Percentiles rank a stretch among this genome's conserved stretches.
These are phyloP conservation scores for Eueremaeus valkanovi DNA, from an alignment of 2,888 invertebrate species.

Conservation along the genomic window DNA sequence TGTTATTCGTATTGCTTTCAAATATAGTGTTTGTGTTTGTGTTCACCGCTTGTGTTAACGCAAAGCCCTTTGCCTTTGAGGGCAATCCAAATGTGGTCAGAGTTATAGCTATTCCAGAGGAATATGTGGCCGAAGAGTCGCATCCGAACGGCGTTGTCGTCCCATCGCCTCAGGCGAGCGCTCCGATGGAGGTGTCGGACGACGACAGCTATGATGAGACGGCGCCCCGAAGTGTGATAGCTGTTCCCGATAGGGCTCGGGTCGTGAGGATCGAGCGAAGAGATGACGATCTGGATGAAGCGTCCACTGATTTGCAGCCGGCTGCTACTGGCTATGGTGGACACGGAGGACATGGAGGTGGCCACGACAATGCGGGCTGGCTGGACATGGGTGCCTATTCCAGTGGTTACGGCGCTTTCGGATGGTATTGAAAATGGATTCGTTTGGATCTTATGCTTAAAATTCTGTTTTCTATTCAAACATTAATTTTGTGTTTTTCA, in stretches of 20 bases:
- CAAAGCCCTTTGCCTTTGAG: not conserved
- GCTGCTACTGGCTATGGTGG: not conserved
- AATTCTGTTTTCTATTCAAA: not conserved
- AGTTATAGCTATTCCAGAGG: not conserved
- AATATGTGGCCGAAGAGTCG: not conserved
- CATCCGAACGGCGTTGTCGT: not conserved
- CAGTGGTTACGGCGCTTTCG: constrained; percentile 46
- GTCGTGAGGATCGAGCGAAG: not conserved
- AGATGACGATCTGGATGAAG: not conserved
- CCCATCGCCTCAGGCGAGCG: not conserved
- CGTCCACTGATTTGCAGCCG: constrained; percentile 12
- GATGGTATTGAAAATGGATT: constrained; percentile 44
- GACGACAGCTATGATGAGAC: constrained; percentile 10
- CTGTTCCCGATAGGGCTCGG: not conserved
- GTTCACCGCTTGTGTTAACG: not conserved
- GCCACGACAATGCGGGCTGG: constrained; percentile 18
- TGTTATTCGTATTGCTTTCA: not conserved
- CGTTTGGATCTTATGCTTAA: not conserved
- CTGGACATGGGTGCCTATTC: constrained; percentile 48
- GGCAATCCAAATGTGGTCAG: not conserved
- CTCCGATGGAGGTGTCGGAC: not conserved
- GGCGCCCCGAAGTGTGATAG: not conserved
- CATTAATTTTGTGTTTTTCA: not conserved
- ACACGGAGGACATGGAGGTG: not conserved
- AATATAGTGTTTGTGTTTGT: not conserved